Evolutionary conservation across 1,140 invertebrate genomes (phyloP), one percentile per base, ranked within the genome.

Genomic region (Pissodes strobi): DNA sequence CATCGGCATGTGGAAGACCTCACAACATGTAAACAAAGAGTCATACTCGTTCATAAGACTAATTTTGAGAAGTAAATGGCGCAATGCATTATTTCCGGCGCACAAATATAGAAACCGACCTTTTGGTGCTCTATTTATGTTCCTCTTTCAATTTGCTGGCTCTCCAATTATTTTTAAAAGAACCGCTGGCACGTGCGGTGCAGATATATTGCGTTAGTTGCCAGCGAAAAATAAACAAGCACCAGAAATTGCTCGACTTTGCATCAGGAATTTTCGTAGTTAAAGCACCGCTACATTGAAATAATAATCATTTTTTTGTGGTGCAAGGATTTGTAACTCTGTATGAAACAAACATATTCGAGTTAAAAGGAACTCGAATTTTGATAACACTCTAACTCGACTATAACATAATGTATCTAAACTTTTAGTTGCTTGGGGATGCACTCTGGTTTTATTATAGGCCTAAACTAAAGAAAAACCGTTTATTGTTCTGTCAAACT

Each of bases 71-170:
- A 19, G 18, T 21, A 51, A 51, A 51, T 51, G 25, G 48, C 22
- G 51, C 17, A 52, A 52, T 30, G 22, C 48, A 18, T 17, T 3
- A 46, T 55, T 55, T 55, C 51, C 51, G 51, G 51, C 6, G 51
- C 9, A 38, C 51, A 55, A 55, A 55, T 55, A 55, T 55, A 55
- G 51, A 25, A 30, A 51, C 4, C 45, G n/a, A 30, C 48, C n/a
- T 27, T 51, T 27, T 13, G 19, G 48, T 15, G 8, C 17, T 15
- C 25, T 30, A 12, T 15, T 17, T 46, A 19, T 46, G 17, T 22
- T 46, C 17, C 18, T 3, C 13, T 46, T 22, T 46, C 18, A 5
- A 21, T 22, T 46, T 22, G 13, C 5, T 6, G 18, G 5, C 43
- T 18, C 18, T 46, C 13, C 43, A 46, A 46, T 46, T 46, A 46